These are phyloP conservation scores for Drosophila tristis DNA, from an alignment of 1,140 invertebrate species.

Conservation along the genomic window DNA sequence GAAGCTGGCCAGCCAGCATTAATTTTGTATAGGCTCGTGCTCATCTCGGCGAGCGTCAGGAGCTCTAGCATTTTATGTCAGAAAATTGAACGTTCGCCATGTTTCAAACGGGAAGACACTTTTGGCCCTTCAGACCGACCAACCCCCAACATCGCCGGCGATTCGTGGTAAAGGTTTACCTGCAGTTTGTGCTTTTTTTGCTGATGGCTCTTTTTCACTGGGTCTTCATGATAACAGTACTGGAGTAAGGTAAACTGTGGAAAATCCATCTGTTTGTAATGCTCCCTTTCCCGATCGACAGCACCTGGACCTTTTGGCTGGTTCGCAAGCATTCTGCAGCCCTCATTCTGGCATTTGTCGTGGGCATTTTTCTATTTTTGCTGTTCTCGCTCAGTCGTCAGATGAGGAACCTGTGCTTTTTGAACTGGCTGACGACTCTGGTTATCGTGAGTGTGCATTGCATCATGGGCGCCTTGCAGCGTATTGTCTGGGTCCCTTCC, in stretches of 20 bases:
- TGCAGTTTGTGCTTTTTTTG: conserved; percentile 1
- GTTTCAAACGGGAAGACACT: conserved; percentile 32
- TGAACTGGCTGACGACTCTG: conserved; percentile 20
- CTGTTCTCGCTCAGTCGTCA: conserved; percentile 20
- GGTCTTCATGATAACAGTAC: conserved; percentile 2
- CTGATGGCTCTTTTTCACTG: conserved; percentile 30
- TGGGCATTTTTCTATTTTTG: conserved; percentile 24
- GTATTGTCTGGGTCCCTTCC: background rate
- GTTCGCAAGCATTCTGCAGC: conserved; percentile 3
- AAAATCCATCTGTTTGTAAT: background rate
- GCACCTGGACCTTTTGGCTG: background rate
- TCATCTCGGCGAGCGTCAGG: background rate
- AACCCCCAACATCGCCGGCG: conserved; percentile 11
- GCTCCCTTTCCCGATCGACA: background rate
- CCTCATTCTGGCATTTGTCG: conserved; percentile 15
- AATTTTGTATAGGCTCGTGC: conserved; percentile 12
- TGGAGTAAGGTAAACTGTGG: conserved; percentile 6
- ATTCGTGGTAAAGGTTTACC: conserved; percentile 18
- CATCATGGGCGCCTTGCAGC: background rate
- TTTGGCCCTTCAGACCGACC: conserved; percentile 36
- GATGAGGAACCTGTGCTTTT: conserved; percentile 3
- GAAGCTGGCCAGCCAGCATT: background rate
- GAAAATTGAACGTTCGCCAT: conserved; percentile 25
- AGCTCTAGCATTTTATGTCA: conserved; percentile 10
- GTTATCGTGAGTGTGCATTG: conserved; percentile 30